Evolutionary conservation across 2,888 invertebrate genomes (phyloP).

Genomic region (Atethmia centrago): DNA sequence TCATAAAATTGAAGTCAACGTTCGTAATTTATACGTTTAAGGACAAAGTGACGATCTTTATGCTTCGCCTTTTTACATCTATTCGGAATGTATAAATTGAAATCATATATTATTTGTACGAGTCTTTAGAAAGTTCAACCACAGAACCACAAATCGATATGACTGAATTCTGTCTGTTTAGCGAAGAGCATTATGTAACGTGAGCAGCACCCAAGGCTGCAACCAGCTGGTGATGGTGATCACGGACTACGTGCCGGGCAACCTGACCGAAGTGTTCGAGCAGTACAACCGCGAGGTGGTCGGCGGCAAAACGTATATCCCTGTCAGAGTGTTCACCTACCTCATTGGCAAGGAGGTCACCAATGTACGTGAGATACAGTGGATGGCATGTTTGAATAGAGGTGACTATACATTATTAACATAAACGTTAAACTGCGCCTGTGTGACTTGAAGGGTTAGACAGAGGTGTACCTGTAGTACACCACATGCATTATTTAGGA

Average conservation of each 20-base stretch:
- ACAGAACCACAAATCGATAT: too few relatives aligned
- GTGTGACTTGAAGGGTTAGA: not conserved
- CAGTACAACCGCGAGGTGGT: slow-evolving; percentile 94
- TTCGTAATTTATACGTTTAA: not conserved
- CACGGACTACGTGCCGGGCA: slow-evolving; percentile 98
- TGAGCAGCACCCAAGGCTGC: slow-evolving; percentile 91
- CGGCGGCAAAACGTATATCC: slow-evolving; percentile 91
- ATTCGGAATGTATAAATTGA: not conserved
- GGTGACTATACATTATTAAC: slow-evolving; percentile 85
- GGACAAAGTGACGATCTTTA: not conserved
- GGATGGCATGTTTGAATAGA: slow-evolving; percentile 98
- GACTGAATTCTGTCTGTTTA: slow-evolving; percentile 55
- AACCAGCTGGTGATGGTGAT: slow-evolving; percentile 99
- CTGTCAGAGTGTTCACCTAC: slow-evolving; percentile 98
- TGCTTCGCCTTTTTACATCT: not conserved
- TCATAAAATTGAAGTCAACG: not conserved
- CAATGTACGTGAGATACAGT: slow-evolving; percentile 96
- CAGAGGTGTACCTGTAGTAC: not conserved
- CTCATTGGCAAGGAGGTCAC: slow-evolving; percentile 98
- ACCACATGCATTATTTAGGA: not conserved
- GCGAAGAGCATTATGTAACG: slow-evolving; percentile 80
- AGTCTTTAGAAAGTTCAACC: not conserved
- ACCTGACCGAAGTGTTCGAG: slow-evolving; percentile 96
- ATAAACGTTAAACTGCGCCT: too few relatives aligned
- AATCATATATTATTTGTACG: not conserved